A percentile compares a stretch with the other conserved stretches of the same genome.
Conservation (phyloP, 2,113 vertebrate species). For the Todiramphus chloris region DNA sequence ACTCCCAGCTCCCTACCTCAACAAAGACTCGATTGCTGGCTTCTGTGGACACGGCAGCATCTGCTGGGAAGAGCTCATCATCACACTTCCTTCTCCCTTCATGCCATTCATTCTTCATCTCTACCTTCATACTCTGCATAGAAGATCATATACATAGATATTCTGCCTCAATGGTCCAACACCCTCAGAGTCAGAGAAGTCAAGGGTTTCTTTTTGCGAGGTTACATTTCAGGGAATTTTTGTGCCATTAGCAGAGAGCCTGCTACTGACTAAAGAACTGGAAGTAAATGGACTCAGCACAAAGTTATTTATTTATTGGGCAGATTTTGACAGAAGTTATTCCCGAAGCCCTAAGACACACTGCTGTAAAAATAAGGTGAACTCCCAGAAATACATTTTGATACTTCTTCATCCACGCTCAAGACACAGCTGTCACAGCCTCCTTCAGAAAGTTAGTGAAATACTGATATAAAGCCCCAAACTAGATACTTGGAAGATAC, state of each 20-base stretch:
- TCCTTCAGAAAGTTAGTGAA: neutral
- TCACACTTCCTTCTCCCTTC: neutral
- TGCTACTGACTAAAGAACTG: neutral
- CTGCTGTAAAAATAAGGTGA: neutral
- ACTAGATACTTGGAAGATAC: neutral
- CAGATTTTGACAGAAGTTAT: neutral
- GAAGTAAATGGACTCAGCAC: neutral
- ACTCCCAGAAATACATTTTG: neutral
- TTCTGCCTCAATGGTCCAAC: neutral
- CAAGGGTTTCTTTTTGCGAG: neutral
- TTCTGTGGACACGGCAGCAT: accelerated
- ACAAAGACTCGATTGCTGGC: neutral
- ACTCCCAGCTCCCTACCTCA: neutral
- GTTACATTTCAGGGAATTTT: neutral
- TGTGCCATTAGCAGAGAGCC: neutral
- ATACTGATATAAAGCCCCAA: neutral
- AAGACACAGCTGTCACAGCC: neutral
- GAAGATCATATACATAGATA: neutral
- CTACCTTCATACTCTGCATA: neutral
- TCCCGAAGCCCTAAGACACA: neutral
- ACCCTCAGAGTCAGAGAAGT: neutral
- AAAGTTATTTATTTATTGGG: neutral
- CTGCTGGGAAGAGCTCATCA: neutral
- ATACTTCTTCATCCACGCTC: neutral
- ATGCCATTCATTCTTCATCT: neutral